Conservation (phyloP, 1,140 invertebrate species). For the Oncopeltus fasciatus region DNA sequence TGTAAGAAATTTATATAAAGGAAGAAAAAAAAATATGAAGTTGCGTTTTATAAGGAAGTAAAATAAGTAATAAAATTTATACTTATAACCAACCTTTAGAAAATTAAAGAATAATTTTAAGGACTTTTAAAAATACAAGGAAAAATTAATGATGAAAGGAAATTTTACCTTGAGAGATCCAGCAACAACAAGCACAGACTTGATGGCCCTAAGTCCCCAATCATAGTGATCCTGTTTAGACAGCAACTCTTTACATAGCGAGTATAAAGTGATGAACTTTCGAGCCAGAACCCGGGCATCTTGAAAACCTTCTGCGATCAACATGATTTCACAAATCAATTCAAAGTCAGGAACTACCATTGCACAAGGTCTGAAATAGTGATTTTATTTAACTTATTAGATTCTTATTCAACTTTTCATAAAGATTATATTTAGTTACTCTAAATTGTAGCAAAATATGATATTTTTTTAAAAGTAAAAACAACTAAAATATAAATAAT, state of each 20-base stretch:
- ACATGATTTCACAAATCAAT: slow-evolving; percentile 85
- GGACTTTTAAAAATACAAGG: too few species aligned
- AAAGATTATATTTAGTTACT: too few species aligned
- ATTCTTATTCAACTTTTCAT: too few species aligned
- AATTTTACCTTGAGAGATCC: slow-evolving; percentile 56
- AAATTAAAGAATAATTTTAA: too few species aligned
- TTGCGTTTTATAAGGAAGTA: too few species aligned
- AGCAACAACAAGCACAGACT: slow-evolving; percentile 82
- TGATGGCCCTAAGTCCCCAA: slow-evolving; percentile 84
- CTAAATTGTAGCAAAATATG: not conserved
- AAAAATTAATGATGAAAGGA: too few species aligned
- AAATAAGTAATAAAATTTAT: too few species aligned
- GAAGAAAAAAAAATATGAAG: too few species aligned
- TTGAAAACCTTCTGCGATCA: slow-evolving; percentile 83
- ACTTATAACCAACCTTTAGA: too few species aligned
- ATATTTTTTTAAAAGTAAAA: not conserved
- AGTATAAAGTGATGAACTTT: slow-evolving; percentile 84
- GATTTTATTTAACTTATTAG: not conserved
- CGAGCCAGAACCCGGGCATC: slow-evolving; percentile 71
- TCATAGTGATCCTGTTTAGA: slow-evolving; percentile 92
- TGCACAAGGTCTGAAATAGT: slow-evolving; percentile 63
- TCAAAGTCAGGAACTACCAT: slow-evolving; percentile 92
- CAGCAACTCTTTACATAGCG: slow-evolving; percentile 68
- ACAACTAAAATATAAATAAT: too few species aligned
- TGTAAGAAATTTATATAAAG: too few species aligned